phyloP scores from a whole-genome alignment of 2,888 invertebrate genomes.

The Strigamia maritima region DNA sequence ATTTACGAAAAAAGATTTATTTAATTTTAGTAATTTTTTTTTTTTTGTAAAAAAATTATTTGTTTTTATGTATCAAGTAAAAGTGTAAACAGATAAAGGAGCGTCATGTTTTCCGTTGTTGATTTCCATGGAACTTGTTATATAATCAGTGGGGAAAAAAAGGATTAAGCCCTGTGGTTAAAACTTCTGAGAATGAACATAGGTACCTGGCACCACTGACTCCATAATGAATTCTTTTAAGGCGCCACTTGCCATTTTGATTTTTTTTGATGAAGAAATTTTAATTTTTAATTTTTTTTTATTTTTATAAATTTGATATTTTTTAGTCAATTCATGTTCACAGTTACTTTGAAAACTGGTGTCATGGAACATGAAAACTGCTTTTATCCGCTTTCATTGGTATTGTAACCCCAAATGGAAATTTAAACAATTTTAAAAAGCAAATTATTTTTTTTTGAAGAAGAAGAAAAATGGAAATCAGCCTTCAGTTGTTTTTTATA shows the following conservation, averaged over 20 bases:
- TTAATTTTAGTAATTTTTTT: not conserved
- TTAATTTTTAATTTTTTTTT: not conserved
- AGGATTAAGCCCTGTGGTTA: conserved; percentile 26
- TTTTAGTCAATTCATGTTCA: too few species aligned
- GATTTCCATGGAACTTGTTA: conserved; percentile 15
- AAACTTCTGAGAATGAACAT: conserved; percentile 9
- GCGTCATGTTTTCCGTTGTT: conserved; percentile 6
- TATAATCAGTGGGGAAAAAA: conserved; percentile 29
- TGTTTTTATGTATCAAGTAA: not conserved
- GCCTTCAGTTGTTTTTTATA: not conserved
- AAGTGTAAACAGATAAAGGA: not conserved
- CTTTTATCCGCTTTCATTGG: not conserved
- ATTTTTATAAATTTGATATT: not conserved
- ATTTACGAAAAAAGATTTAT: not conserved
- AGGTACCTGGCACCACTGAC: conserved; percentile 25
- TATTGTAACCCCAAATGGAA: not conserved
- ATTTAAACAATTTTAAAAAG: too few species aligned
- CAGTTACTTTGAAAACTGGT: not conserved
- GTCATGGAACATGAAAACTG: not conserved
- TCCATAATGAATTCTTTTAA: conserved; percentile 6
- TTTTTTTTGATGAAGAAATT: not conserved
- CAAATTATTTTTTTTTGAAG: not conserved
- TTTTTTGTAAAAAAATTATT: not conserved
- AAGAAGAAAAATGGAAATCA: not conserved
- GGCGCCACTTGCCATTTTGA: not conserved